These are phyloP conservation scores for Drosophila nr. perissopoda DNA, from an alignment of 2,888 invertebrate genomes.

Conservation along the genomic window DNA sequence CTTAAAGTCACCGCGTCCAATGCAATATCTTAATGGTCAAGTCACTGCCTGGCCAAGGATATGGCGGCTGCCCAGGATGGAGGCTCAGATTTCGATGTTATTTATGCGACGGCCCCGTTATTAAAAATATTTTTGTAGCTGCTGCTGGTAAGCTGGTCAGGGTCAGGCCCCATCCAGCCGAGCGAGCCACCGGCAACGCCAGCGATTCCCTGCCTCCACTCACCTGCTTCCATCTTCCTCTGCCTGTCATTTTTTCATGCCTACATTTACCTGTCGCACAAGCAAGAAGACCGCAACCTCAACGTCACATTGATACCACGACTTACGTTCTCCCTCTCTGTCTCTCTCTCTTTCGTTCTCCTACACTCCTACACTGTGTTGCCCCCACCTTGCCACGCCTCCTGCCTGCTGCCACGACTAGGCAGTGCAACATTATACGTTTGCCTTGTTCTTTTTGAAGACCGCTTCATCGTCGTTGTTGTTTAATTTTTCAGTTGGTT, in stretches of 20 bases:
- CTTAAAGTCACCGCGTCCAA: conserved; percentile 27
- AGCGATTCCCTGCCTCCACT: not conserved
- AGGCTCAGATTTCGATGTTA: conserved; percentile 68
- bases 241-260: not conserved
- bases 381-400: not conserved
- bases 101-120: conserved; percentile 68
- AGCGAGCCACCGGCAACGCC: conserved; percentile 1
- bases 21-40: conserved; percentile 73
- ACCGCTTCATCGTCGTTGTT: conserved; percentile 52
- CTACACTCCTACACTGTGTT: not conserved
- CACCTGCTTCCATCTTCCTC: not conserved
- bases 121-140: conserved; percentile 69
- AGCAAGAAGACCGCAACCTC: conserved; percentile 44
- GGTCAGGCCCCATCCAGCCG: conserved; percentile 34
- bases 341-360: not conserved
- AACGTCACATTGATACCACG: conserved; percentile 56
- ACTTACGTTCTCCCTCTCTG: not conserved
- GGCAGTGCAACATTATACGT: conserved; percentile 56
- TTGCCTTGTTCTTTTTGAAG: conserved; percentile 53
- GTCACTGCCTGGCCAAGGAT: conserved; percentile 60
- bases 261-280: conserved; percentile 1
- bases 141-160: conserved; percentile 58
- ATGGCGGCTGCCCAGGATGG: conserved; percentile 48
- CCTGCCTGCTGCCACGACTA: not conserved
- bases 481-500: conserved; percentile 67